These are phyloP conservation scores for Aplidium turbinatum DNA, from an alignment of 23 tunicate genomes.

Conservation along the genomic window DNA sequence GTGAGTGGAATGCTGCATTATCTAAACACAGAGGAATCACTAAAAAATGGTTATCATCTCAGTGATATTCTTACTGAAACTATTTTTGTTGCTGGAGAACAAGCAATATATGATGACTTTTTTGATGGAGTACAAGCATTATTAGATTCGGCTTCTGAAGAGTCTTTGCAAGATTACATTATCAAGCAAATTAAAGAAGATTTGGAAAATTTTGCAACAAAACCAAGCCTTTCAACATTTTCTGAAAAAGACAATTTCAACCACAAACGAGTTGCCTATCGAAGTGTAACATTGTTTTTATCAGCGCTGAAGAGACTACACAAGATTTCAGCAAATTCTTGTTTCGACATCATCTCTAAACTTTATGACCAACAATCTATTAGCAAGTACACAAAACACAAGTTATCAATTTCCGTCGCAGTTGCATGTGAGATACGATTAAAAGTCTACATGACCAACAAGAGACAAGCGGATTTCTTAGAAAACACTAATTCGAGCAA, in stretches of 20 bases:
- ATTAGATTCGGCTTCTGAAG: background rate
- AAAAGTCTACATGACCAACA: background rate
- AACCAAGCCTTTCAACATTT: background rate
- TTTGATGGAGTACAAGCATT: background rate
- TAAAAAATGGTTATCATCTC: conserved; percentile 39
- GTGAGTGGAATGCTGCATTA: conserved; percentile 37
- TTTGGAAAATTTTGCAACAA: conserved; percentile 4
- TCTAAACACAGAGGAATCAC: conserved; percentile 11
- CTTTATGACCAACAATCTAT: background rate
- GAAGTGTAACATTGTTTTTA: conserved; percentile 7
- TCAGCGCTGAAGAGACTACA: background rate
- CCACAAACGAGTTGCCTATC: background rate
- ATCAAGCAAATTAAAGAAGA: background rate
- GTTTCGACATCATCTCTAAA: conserved; percentile 16
- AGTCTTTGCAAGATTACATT: background rate
- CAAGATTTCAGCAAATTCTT: background rate
- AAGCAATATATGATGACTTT: conserved; percentile 6
- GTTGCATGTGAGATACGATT: conserved; percentile 5
- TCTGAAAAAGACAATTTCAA: background rate
- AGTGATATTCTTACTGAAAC: conserved; percentile 37
- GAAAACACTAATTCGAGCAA: background rate
- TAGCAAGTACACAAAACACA: background rate
- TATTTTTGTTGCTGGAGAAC: conserved; percentile 39
- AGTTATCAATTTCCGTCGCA: background rate
- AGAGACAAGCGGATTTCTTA: background rate